These are phyloP conservation scores for Papilio xuthus DNA, from an alignment of 1,140 invertebrate genomes.

Conservation along the genomic window DNA sequence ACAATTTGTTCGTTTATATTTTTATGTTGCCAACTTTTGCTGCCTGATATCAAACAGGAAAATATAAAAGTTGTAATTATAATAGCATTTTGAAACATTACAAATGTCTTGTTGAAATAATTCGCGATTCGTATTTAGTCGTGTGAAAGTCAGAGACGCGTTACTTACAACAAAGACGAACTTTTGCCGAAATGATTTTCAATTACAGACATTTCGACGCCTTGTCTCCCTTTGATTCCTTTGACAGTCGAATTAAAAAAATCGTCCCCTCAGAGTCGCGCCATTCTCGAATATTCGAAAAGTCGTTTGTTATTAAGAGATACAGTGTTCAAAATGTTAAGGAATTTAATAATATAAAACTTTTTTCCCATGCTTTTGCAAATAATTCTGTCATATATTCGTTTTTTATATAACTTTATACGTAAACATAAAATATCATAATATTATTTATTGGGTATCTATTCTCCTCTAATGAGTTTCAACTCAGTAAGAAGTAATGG, in stretches of 20 bases:
- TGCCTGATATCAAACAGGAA: neutral
- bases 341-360: neutral
- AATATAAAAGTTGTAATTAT: neutral
- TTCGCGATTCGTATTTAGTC: conserved; percentile 3
- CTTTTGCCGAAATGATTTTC: conserved; percentile 40
- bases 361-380: neutral
- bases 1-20: too few species aligned
- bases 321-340: neutral
- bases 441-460: neutral
- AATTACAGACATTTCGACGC: conserved; percentile 45
- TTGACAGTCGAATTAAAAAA: conserved; percentile 44
- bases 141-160: conserved; percentile 11
- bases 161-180: conserved; percentile 15
- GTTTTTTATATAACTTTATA: too few species aligned
- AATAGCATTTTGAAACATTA: neutral
- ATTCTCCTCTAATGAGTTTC: neutral
- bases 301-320: conserved; percentile 26
- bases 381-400: neutral
- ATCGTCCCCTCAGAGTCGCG: conserved; percentile 11
- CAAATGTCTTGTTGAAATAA: neutral
- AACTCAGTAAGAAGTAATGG: neutral
- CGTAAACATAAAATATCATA: neutral
- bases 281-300: conserved; percentile 12
- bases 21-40: neutral
- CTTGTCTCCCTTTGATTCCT: conserved; percentile 42